Evolutionary conservation across 2,113 vertebrate species (phyloP).

Genomic region (Leptobrachium ailaonicum): DNA sequence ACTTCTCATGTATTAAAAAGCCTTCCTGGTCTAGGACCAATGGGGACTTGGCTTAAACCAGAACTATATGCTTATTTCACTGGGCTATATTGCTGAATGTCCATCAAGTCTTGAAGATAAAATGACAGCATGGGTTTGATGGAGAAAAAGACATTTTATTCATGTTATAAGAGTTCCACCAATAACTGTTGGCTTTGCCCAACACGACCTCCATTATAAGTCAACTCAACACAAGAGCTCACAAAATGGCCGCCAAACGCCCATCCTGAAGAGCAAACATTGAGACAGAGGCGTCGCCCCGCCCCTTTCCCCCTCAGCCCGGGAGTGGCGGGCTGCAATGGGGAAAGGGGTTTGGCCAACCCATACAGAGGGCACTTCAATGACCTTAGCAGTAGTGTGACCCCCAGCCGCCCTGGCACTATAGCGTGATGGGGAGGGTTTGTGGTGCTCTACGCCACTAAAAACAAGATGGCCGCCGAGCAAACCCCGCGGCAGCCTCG

Average conservation of each 20-base stretch:
- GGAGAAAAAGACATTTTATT: too few relatives aligned
- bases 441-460: background rate
- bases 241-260: slow-evolving; percentile 27
- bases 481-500: slow-evolving; percentile 13
- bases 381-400: too few relatives aligned
- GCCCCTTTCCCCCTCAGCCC: background rate
- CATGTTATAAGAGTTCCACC: background rate
- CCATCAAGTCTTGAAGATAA: too few relatives aligned
- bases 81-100: too few relatives aligned
- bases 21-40: too few relatives aligned
- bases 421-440: background rate
- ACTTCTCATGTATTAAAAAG: too few relatives aligned
- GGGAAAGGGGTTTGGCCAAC: background rate
- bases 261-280: background rate
- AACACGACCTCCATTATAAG: slow-evolving; percentile 28
- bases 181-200: background rate
- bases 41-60: too few relatives aligned
- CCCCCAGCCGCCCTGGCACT: too few relatives aligned
- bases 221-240: background rate
- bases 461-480: slow-evolving; percentile 42
- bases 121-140: too few relatives aligned
- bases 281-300: background rate
- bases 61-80: too few relatives aligned
- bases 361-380: too few relatives aligned
- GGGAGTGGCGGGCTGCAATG: background rate